phyloP scores from a whole-genome alignment of 2,888 invertebrate species.

The Syritta pipiens region DNA sequence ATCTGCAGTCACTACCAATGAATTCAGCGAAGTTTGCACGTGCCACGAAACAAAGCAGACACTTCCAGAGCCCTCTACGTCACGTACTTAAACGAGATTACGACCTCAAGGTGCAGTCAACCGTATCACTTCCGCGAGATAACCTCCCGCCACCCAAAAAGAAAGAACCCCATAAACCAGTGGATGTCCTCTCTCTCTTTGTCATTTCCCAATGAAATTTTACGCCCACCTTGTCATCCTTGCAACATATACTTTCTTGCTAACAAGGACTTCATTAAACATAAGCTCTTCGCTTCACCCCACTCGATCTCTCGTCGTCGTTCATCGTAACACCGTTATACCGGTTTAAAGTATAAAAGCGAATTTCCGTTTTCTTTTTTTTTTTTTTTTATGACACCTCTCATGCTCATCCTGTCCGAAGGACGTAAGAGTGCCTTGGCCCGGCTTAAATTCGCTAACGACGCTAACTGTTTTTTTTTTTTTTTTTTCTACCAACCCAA shows the following conservation, averaged over 20 bases:
- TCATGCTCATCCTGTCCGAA: background rate
- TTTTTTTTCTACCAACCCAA: too few relatives aligned
- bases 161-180: too few relatives aligned
- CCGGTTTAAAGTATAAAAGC: constrained; percentile 11
- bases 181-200: background rate
- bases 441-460: constrained; percentile 51
- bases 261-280: constrained; percentile 35
- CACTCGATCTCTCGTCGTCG: background rate
- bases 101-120: too few relatives aligned
- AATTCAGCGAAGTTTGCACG: too few relatives aligned
- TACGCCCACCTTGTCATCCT: background rate
- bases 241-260: constrained; percentile 1
- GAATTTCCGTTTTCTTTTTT: constrained; percentile 14
- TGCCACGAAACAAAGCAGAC: too few relatives aligned
- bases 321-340: background rate
- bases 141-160: too few relatives aligned
- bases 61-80: too few relatives aligned
- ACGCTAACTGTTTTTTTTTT: constrained; percentile 49
- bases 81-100: too few relatives aligned
- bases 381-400: constrained; percentile 38
- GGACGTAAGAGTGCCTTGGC: too few relatives aligned
- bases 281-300: background rate
- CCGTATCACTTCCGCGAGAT: too few relatives aligned
- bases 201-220: too few relatives aligned
- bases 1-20: too few relatives aligned